phyloP scores from a whole-genome alignment of 2,797 vertebrate genomes.

The Morelia viridis region DNA sequence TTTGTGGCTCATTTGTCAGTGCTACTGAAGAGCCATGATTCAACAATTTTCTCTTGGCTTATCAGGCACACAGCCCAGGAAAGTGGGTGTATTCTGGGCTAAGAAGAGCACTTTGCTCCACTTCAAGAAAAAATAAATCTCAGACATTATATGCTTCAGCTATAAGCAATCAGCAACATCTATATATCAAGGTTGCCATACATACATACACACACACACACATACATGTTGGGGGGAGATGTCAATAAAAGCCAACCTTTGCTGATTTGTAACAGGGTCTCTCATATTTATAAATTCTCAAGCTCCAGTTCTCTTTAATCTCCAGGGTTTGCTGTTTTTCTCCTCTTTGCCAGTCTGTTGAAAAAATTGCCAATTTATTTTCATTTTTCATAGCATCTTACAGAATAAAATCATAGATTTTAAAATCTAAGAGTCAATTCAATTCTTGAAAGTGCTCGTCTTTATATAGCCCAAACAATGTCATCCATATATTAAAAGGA shows the following conservation, averaged over 20 bases:
- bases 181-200: neutral
- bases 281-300: neutral
- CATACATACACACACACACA: neutral
- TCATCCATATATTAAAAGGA: neutral
- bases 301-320: neutral
- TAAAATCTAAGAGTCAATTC: neutral
- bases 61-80: slow-evolving; percentile 26
- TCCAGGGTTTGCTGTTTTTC: neutral
- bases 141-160: neutral
- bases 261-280: too few species aligned
- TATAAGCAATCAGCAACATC: slow-evolving; percentile 14
- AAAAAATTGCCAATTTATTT: neutral
- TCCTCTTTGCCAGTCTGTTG: neutral
- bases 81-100: slow-evolving; percentile 47
- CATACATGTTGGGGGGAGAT: neutral
- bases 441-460: neutral
- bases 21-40: slow-evolving; percentile 56
- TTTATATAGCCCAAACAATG: neutral
- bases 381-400: neutral
- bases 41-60: slow-evolving; percentile 55
- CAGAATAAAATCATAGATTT: neutral
- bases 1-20: slow-evolving; percentile 48
- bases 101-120: slow-evolving; percentile 3
- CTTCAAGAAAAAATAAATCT: slow-evolving; percentile 41
- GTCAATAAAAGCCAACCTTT: neutral